Conservation (phyloP, 2,888 invertebrate genomes). For the Lochmaea capreae region DNA sequence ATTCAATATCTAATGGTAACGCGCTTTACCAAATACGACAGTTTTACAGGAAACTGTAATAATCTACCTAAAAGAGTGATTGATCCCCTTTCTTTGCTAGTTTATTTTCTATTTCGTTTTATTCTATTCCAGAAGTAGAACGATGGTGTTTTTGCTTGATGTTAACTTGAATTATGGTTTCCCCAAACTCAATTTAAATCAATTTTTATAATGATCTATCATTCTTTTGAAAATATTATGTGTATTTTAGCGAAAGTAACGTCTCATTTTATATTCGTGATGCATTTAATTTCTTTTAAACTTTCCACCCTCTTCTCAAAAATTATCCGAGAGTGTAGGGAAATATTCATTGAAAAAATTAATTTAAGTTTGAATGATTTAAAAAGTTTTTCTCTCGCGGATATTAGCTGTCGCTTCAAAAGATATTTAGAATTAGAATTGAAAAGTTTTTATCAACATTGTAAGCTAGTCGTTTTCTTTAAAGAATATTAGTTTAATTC, state of each 20-base stretch:
- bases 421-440: constrained; percentile 54
- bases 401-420: constrained; percentile 58
- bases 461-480: neutral
- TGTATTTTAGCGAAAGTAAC: neutral
- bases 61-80: too few species aligned
- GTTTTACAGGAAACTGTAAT: too few species aligned
- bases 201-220: too few species aligned
- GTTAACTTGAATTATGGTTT: too few species aligned
- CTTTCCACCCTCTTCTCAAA: constrained; percentile 13
- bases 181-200: too few species aligned
- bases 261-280: constrained; percentile 23
- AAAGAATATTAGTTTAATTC: neutral
- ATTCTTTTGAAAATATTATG: too few species aligned
- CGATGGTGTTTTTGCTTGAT: too few species aligned
- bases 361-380: constrained; percentile 46
- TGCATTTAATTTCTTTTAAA: constrained; percentile 27
- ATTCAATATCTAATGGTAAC: too few species aligned
- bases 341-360: constrained; percentile 44
- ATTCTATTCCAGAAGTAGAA: too few species aligned
- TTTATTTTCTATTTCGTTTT: too few species aligned
- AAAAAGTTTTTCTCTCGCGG: constrained; percentile 50
- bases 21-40: too few species aligned
- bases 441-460: constrained; percentile 31
- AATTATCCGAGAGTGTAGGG: constrained; percentile 6
- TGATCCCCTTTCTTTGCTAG: too few species aligned